Evolutionary conservation across 2,888 invertebrate genomes (phyloP).

Genomic region (Heliothis peltigera): DNA sequence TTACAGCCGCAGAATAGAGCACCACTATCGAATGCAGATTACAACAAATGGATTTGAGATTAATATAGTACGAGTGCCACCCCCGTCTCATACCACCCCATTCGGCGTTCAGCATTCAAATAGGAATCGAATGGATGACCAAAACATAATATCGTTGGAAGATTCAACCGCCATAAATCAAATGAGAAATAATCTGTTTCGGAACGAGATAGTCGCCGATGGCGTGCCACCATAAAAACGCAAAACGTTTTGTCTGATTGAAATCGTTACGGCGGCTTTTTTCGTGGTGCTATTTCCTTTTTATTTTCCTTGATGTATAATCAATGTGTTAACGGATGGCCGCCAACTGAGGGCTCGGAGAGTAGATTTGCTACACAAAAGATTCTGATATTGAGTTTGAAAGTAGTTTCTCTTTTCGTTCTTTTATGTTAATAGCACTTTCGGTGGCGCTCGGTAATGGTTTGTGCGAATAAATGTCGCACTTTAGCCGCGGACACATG

Average conservation of each 20-base stretch:
- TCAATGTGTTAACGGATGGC: conserved; percentile 90
- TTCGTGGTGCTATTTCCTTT: conserved; percentile 86
- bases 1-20: conserved; percentile 74
- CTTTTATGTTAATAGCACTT: conserved; percentile 88
- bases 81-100: conserved; percentile 88
- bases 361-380: conserved; percentile 89
- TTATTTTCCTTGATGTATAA: conserved; percentile 90
- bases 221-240: conserved; percentile 88
- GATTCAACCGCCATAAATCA: conserved; percentile 90
- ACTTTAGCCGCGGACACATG: conserved; percentile 75
- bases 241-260: conserved; percentile 90
- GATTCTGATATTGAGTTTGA: conserved; percentile 89
- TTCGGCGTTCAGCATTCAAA: conserved; percentile 89
- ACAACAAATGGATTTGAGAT: conserved; percentile 90
- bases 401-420: conserved; percentile 87
- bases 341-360: conserved; percentile 80
- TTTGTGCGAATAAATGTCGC: conserved; percentile 83
- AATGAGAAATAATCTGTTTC: conserved; percentile 91
- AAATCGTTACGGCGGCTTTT: conserved; percentile 87
- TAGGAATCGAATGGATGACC: conserved; percentile 90
- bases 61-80: conserved; percentile 90
- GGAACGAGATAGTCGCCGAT: conserved; percentile 89
- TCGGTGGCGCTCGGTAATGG: conserved; percentile 84
- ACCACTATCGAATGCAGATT: conserved; percentile 83
- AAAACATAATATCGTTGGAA: conserved; percentile 90